These are phyloP conservation scores for Atherix ibis DNA, from an alignment of 2,888 invertebrate species.

Conservation along the genomic window DNA sequence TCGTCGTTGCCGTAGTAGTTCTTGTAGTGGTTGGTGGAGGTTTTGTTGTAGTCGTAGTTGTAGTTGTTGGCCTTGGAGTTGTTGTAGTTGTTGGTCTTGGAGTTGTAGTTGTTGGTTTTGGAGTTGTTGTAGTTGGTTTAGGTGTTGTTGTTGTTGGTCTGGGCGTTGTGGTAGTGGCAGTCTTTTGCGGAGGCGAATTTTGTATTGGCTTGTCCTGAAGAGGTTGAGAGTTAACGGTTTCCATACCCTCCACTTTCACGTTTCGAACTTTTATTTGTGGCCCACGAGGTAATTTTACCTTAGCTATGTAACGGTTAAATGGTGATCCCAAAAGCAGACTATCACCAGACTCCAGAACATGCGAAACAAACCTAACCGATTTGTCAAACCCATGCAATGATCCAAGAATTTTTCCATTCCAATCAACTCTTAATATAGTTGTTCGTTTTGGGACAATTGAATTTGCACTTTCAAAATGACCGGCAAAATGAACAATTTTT, in stretches of 20 bases:
- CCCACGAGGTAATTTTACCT: slow-evolving; percentile 38
- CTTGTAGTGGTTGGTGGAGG: slow-evolving; percentile 15
- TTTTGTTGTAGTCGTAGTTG: slow-evolving; percentile 16
- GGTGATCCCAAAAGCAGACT: slow-evolving; percentile 53
- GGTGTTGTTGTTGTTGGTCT: slow-evolving; percentile 16
- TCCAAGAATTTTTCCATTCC: slow-evolving; percentile 55
- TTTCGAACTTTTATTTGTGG: slow-evolving; percentile 24
- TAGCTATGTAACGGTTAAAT: slow-evolving; percentile 45
- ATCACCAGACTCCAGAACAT: slow-evolving; percentile 48
- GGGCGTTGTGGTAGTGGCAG: slow-evolving; percentile 13
- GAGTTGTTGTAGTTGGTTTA: slow-evolving; percentile 16
- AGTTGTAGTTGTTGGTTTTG: slow-evolving; percentile 13
- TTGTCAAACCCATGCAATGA: slow-evolving; percentile 47
- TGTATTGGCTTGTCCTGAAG: slow-evolving; percentile 8
- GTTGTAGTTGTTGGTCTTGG: slow-evolving; percentile 13
- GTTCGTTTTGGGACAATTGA: slow-evolving; percentile 32
- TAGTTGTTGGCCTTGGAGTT: slow-evolving; percentile 13
- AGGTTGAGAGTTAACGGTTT: slow-evolving; percentile 18
- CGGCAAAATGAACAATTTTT: slow-evolving; percentile 47
- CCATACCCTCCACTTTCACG: slow-evolving; percentile 26
- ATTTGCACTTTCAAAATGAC: slow-evolving; percentile 41
- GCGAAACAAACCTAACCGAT: slow-evolving; percentile 40
- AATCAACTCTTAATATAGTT: slow-evolving; percentile 50
- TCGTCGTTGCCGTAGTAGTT: slow-evolving; percentile 7
- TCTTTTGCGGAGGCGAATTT: slow-evolving; percentile 13